Percentiles rank a stretch among this genome's conserved stretches.
phyloP scores from a whole-genome alignment of 1,140 invertebrate genomes.

The Agrypnia vestita region DNA sequence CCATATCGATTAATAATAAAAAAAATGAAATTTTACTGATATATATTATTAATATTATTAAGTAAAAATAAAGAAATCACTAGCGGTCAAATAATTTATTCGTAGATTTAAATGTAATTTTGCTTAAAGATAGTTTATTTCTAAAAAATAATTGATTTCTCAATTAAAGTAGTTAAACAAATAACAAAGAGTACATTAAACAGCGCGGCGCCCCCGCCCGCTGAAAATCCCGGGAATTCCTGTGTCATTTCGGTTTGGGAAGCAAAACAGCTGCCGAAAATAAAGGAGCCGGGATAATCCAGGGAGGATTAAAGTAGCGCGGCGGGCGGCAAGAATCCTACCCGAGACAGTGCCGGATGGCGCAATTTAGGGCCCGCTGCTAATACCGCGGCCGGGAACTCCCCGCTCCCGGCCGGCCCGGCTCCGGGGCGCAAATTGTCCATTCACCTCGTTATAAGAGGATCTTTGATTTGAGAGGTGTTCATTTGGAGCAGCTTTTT shows the following conservation, averaged over 20 bases:
- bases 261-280: slow-evolving; percentile 61
- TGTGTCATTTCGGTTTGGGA: slow-evolving; percentile 53
- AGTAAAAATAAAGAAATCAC: too few species aligned
- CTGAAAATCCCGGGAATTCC: slow-evolving; percentile 36
- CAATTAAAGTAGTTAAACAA: slow-evolving; percentile 23
- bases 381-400: slow-evolving; percentile 55
- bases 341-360: slow-evolving; percentile 47
- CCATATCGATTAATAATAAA: too few species aligned
- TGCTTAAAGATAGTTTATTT: too few species aligned
- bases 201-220: neutral
- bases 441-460: slow-evolving; percentile 21
- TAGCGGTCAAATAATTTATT: too few species aligned
- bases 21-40: too few species aligned
- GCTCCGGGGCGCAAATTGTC: slow-evolving; percentile 5
- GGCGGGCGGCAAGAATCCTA: slow-evolving; percentile 58
- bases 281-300: slow-evolving; percentile 60
- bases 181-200: slow-evolving; percentile 21
- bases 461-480: slow-evolving; percentile 8
- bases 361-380: slow-evolving; percentile 58
- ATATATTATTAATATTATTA: too few species aligned
- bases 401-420: slow-evolving; percentile 1
- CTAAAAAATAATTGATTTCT: too few species aligned
- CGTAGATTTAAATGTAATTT: too few species aligned
- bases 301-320: slow-evolving; percentile 59
- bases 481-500: neutral